phyloP scores from a whole-genome alignment of 2,113 vertebrate genomes.

The Trachemys scripta region DNA sequence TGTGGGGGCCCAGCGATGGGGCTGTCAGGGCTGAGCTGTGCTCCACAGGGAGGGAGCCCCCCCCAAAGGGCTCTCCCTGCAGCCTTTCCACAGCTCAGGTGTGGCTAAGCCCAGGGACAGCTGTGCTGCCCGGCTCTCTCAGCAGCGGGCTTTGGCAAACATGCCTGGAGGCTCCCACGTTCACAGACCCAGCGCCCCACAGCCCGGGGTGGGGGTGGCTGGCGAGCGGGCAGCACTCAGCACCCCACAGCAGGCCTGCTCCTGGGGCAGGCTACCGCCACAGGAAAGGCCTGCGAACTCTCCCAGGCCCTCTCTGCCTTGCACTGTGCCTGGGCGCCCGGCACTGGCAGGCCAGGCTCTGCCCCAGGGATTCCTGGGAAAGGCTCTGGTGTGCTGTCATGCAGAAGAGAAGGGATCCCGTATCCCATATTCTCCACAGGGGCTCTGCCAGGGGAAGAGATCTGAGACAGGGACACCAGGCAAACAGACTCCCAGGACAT shows the following conservation, averaged over 20 bases:
- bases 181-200: not conserved
- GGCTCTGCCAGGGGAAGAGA: not conserved
- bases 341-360: not conserved
- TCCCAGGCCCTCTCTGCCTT: not conserved
- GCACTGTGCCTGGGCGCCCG: not conserved
- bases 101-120: not conserved
- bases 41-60: not conserved
- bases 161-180: not conserved
- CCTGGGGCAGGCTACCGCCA: rapidly evolving
- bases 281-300: not conserved
- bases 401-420: not conserved
- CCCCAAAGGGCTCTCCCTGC: not conserved
- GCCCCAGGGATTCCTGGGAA: not conserved
- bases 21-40: not conserved
- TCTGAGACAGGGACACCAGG: too few relatives aligned
- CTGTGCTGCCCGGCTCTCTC: not conserved
- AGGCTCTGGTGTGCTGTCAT: not conserved
- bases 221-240: not conserved
- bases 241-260: too few relatives aligned
- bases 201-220: not conserved
- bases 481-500: not conserved
- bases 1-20: not conserved
- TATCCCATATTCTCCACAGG: not conserved
- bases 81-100: not conserved
- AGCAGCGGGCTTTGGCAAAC: not conserved